phyloP scores from a whole-genome alignment of 2,888 invertebrate species.

The Drosophila emarginata region DNA sequence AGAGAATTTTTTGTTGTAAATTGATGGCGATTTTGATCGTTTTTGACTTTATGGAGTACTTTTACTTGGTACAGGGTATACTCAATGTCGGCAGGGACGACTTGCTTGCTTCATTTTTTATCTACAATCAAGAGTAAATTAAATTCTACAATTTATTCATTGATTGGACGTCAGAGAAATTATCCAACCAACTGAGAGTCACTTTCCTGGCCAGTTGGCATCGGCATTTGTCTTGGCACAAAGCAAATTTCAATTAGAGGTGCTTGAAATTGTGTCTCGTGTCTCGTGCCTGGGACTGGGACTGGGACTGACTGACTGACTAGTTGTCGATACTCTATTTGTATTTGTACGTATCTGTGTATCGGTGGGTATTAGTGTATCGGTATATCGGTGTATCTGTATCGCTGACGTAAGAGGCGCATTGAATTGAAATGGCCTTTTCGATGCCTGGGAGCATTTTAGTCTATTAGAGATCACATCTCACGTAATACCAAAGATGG shows the following conservation, averaged over 20 bases:
- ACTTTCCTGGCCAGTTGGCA: conserved; percentile 18
- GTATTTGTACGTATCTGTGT: not conserved
- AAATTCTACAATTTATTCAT: conserved; percentile 63
- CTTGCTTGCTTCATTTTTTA: too few species aligned
- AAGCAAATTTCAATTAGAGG: conserved; percentile 68
- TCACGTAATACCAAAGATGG: conserved; percentile 7
- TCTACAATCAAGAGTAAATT: conserved; percentile 51
- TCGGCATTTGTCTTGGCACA: conserved; percentile 47
- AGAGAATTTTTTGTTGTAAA: too few species aligned
- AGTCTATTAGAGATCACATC: conserved; percentile 30
- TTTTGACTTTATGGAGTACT: too few species aligned
- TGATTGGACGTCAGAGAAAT: conserved; percentile 68
- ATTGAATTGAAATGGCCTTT: conserved; percentile 62
- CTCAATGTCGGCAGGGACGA: too few species aligned
- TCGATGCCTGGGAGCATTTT: conserved; percentile 40
- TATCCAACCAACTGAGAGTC: conserved; percentile 38
- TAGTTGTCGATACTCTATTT: conserved; percentile 13
- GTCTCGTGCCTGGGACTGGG: conserved; percentile 49
- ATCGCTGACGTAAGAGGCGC: conserved; percentile 69
- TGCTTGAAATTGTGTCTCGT: conserved; percentile 58
- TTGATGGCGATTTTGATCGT: too few species aligned
- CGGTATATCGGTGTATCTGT: conserved; percentile 37
- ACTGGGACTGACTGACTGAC: not conserved
- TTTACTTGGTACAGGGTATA: too few species aligned
- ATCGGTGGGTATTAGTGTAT: not conserved